These are phyloP conservation scores for Hydrotaea diabolus DNA, from an alignment of 2,888 invertebrate species.

Conservation along the genomic window DNA sequence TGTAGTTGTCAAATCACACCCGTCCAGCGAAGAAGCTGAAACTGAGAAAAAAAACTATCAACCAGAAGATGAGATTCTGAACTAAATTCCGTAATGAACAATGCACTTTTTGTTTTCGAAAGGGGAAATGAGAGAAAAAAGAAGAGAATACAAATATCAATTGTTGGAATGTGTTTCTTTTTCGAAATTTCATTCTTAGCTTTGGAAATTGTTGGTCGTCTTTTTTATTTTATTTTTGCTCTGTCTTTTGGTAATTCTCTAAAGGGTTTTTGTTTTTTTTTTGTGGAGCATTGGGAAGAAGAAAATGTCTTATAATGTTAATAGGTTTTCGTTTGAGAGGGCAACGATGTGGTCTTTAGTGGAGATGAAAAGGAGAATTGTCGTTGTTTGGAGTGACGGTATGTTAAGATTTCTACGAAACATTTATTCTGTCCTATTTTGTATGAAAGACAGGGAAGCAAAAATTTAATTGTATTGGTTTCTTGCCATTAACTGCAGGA, in stretches of 20 bases:
- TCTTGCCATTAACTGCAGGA: no score
- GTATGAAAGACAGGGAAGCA: no score
- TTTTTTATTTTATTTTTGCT: not conserved
- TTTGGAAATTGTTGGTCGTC: conserved; percentile 9
- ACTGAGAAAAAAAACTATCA: conserved; percentile 20
- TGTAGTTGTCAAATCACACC: conserved; percentile 55
- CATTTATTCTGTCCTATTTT: no score
- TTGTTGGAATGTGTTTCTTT: not conserved
- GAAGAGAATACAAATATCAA: conserved; percentile 23
- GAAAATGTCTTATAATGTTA: conserved; percentile 42
- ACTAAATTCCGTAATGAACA: conserved; percentile 26
- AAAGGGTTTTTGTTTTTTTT: conserved; percentile 43
- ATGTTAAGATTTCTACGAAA: not conserved
- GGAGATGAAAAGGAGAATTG: not conserved
- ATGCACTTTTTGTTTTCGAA: not conserved
- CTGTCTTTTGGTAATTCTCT: conserved; percentile 35
- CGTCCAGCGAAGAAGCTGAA: not conserved
- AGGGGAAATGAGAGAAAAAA: not conserved
- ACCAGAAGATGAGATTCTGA: not conserved
- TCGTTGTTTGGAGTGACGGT: not conserved
- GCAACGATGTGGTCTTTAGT: not conserved
- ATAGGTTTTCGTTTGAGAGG: conserved; percentile 38
- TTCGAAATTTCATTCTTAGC: conserved; percentile 12
- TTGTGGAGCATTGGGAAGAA: not conserved
- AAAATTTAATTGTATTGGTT: no score